A percentile compares a stretch with the other conserved stretches of the same genome.
Evolutionary conservation across 2,113 vertebrate species (phyloP).

Genomic region (Cynocephalus volans): DNA sequence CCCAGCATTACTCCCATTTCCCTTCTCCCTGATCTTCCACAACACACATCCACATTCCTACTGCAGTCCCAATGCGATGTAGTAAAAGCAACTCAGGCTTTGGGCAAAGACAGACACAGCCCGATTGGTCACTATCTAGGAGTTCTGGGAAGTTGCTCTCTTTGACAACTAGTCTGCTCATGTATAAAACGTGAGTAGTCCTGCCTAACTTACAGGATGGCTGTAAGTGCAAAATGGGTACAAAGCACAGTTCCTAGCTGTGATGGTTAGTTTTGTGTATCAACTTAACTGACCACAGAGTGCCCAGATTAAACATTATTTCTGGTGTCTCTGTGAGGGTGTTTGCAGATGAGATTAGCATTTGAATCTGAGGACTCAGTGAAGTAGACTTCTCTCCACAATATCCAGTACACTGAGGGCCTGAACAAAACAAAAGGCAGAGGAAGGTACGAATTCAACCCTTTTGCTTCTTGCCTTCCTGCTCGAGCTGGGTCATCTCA

Average conservation of each 20-base stretch:
- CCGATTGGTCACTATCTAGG: background rate
- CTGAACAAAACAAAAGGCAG: background rate
- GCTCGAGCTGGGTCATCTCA: background rate
- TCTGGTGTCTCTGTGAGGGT: too few species aligned
- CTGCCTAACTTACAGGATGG: background rate
- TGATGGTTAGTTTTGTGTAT: background rate
- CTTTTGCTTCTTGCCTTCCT: background rate
- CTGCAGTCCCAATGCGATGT: background rate
- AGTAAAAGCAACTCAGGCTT: background rate
- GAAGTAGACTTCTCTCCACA: too few species aligned
- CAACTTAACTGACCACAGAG: background rate
- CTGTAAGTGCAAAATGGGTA: background rate
- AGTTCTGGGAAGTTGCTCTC: background rate
- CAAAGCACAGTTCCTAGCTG: background rate
- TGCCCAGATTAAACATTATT: background rate
- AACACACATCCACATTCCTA: background rate
- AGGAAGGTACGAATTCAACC: background rate
- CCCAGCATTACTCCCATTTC: background rate
- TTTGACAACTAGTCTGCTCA: background rate
- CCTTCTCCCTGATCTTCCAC: background rate
- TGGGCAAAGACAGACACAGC: background rate
- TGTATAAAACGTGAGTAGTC: background rate
- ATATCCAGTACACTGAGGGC: too few species aligned
- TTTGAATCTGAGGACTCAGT: background rate
- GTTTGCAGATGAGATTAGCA: background rate